These are phyloP conservation scores for Chiridota heheva DNA, from an alignment of 35 echinoderm and acorn worm species.

Conservation along the genomic window DNA sequence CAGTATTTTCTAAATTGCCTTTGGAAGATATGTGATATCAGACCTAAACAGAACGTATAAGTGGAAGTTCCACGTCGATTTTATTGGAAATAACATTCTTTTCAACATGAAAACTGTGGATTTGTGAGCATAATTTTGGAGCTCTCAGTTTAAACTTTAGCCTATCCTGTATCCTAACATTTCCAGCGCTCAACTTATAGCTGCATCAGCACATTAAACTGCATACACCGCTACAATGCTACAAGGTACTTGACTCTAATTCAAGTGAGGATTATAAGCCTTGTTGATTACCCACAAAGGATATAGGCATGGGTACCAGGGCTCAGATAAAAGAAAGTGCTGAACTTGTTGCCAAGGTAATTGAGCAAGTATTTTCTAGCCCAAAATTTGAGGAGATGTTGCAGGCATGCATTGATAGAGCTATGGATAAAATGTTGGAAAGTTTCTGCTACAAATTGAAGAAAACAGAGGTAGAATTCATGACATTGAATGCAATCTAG, in stretches of 20 bases:
- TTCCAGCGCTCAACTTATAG: background rate
- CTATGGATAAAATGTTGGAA: too few species aligned
- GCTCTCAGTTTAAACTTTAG: too few species aligned
- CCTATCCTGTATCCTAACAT: too few species aligned
- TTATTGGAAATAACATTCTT: too few species aligned
- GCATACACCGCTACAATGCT: background rate
- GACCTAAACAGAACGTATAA: too few species aligned
- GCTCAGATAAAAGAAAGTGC: background rate
- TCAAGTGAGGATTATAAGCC: background rate
- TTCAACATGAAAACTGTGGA: too few species aligned
- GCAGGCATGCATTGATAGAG: background rate
- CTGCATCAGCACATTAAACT: background rate
- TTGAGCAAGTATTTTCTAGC: background rate
- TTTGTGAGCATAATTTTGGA: too few species aligned
- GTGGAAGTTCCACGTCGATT: too few species aligned
- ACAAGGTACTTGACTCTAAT: background rate
- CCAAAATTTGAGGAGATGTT: background rate
- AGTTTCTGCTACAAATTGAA: conserved; percentile 1
- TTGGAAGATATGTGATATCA: too few species aligned
- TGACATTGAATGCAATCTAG: background rate
- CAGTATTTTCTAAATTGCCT: too few species aligned
- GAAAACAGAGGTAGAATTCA: background rate
- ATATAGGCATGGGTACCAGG: background rate
- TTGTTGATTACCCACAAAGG: background rate
- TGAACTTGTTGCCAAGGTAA: too few species aligned